These are phyloP conservation scores for Elysia crispata DNA, from an alignment of 2,888 invertebrate genomes.

Conservation along the genomic window DNA sequence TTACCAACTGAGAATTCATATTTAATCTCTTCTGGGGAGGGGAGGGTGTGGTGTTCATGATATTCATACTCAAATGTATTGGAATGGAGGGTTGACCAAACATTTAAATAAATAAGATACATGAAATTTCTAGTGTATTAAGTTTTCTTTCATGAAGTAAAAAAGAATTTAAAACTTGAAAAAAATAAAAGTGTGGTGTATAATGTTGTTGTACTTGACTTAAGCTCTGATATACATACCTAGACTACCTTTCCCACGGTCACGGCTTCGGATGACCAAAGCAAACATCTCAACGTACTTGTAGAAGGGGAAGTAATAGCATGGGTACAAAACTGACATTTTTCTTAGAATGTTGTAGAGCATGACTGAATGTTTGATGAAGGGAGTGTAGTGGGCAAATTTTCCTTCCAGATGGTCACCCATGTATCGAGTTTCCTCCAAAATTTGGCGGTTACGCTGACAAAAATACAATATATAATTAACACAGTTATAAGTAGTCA, in stretches of 20 bases:
- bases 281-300: conserved; percentile 70
- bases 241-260: conserved; percentile 73
- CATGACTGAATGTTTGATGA: conserved; percentile 72
- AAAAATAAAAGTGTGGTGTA: too few relatives aligned
- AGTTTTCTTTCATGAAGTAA: too few relatives aligned
- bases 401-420: conserved; percentile 73
- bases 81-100: background rate
- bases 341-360: conserved; percentile 71
- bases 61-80: conserved; percentile 16
- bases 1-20: too few relatives aligned
- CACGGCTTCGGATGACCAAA: conserved; percentile 63
- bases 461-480: too few relatives aligned
- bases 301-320: conserved; percentile 72
- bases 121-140: too few relatives aligned
- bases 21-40: too few relatives aligned
- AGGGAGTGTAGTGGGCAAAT: conserved; percentile 70
- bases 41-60: too few relatives aligned
- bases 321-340: conserved; percentile 68
- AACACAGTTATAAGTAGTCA: too few relatives aligned
- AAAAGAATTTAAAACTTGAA: too few relatives aligned
- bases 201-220: too few relatives aligned
- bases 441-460: conserved; percentile 64
- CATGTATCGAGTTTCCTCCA: conserved; percentile 73
- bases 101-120: background rate
- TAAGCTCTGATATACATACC: conserved; percentile 56